Base-by-base conservation (phyloP, 1,140 invertebrate species). In the Drosophila mojavensis region DNA sequence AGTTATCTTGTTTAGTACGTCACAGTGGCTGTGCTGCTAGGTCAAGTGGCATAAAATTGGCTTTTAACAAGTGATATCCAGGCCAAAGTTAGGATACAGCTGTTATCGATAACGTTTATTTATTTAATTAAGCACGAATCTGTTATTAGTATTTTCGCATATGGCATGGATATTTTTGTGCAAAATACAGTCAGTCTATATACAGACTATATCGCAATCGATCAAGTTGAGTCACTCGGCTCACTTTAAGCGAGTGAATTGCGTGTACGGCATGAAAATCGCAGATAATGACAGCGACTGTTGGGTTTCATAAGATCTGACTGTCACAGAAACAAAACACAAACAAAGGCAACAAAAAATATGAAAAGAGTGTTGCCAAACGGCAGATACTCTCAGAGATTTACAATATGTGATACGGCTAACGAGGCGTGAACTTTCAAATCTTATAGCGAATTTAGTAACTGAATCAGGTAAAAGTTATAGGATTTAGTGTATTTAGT, bases 281-380 rank as follows among this genome's bases (percentile, higher is more conserved):
- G 36, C 26, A 75, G 72, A 75, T 75, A 75, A 69, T 59, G 72
- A 73, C 41, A 55, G 56, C 60, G 48, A 62, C 60, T 43, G 48
- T 11, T 33, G 20, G 48, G 48, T 69, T 75, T 45, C 53, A 66
- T 63, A 70, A 70, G 45, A 70, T 64, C 47, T 62, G 36, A 11
- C 58, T 11, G 45, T 58, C 47, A 64, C 15, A 66, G 48, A 15
- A 5, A 10, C 24, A 4, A 50, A 56, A 50, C 17, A 41, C 17
- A 41, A 39, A 47, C n/a, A 17, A 15, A 47, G 24, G 11, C 28
- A n/a, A 45, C 20, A 17, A 7, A 17, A 39, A 51, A 26, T 63
- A 39, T 39, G 55, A 50, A 59, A 41, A 51, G 24, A 33, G 5
- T 48, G 36, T 30, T 54, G 9, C 4, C n/a, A n/a, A 13, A 30